These are phyloP conservation scores for Ridgeia piscesae DNA, from an alignment of 1,140 invertebrate genomes.

Conservation along the genomic window DNA sequence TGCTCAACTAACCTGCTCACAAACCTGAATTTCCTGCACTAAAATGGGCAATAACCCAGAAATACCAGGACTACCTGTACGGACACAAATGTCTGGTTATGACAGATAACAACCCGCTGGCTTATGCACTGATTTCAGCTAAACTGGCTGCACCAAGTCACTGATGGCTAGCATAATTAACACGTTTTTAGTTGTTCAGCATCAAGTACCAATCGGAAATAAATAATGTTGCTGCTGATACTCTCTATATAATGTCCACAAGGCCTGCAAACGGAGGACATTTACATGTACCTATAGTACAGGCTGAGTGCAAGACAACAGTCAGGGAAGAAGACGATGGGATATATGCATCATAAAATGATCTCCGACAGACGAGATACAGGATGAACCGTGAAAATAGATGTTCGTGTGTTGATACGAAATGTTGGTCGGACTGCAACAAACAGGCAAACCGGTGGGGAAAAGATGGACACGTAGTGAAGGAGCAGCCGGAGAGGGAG, in stretches of 20 bases:
- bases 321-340: too few species aligned
- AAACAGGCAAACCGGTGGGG: too few species aligned
- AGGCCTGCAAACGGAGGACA: too few species aligned
- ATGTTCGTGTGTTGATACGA: too few species aligned
- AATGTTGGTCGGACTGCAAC: too few species aligned
- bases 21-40: slow-evolving; percentile 25
- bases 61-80: slow-evolving; percentile 31
- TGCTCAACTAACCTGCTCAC: neutral
- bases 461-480: too few species aligned
- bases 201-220: slow-evolving; percentile 27
- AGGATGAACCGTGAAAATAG: too few species aligned
- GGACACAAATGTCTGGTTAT: slow-evolving; percentile 23
- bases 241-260: slow-evolving; percentile 22
- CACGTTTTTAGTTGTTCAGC: slow-evolving; percentile 28
- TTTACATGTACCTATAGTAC: too few species aligned
- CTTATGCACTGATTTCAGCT: slow-evolving; percentile 30
- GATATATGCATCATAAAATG: too few species aligned
- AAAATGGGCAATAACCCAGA: slow-evolving; percentile 32
- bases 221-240: slow-evolving; percentile 32
- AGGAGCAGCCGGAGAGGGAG: too few species aligned
- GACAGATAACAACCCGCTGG: slow-evolving; percentile 36
- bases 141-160: slow-evolving; percentile 35
- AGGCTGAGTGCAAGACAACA: neutral
- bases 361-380: too few species aligned
- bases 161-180: slow-evolving; percentile 29